Evolutionary conservation across 1,140 invertebrate species (phyloP), one percentile per base, ranked within the genome.

Genomic region (Bombus superbus): DNA sequence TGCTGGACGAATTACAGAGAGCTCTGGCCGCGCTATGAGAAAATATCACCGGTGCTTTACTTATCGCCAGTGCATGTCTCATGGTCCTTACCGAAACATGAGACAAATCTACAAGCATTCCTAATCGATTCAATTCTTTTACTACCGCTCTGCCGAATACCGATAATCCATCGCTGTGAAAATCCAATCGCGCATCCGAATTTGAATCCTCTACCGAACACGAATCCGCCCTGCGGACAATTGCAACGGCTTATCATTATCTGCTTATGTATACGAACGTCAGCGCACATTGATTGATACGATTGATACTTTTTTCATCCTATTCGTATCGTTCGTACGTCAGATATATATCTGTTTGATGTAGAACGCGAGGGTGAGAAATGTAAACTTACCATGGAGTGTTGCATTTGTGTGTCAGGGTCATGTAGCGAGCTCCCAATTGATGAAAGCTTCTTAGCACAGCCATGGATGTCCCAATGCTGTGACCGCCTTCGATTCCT

Each of bases 61-160:
- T 97, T 22, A 97, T 96, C 81, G 97, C 96, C n/a, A 99, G 94
- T 6, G 98, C 97, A 92, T 98, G 98, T 64, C 96, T 96, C 95
- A 98, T 98, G 11, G 98, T 99, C 89, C 97, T 96, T 85, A 98
- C 96, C 0, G 98, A 98, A 3, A 98, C 98, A 94, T 99, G 98
- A 4, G 98, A 98, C 53, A 99, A 96, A 94, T 99, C 98, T 28
- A 99, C 97, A 81, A 99, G 96, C 98, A 99, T 99, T n/a, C 98
- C 98, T 22, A 98, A 95, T 62, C 98, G 96, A 94, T 98, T 98
- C 96, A 98, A 97, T 94, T 98, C 98, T 76, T 96, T 96, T 44
- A 98, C 97, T n/a, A 98, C 97, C 44, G 96, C 97, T 95, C 97
- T 96, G 40, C 97, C 97, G 89, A 97, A 97, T 75, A 83, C 87